Base-by-base conservation (phyloP, 2,113 vertebrate genomes). In the Theristicus caerulescens region DNA sequence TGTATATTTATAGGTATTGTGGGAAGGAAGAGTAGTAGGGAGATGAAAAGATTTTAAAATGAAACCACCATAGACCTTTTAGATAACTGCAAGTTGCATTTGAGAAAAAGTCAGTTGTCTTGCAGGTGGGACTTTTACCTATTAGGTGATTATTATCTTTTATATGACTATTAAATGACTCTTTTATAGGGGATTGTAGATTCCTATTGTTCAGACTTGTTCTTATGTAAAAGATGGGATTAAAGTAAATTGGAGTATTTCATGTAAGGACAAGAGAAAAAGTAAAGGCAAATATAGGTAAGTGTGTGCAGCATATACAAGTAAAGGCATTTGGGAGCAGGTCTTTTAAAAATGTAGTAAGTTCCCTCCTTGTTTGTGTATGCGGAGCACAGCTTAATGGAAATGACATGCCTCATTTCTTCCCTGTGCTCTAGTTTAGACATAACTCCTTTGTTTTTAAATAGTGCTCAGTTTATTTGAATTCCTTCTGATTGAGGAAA, bases 401-500 rank as follows among this genome's bases (percentile, higher is more conserved):
- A 84, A 86, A 88, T 90, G 18, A 66, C 55, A 92, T 26, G 80
- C 51, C 82, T 94, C 64, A 77, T 90, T 96, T 92, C 86, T 86
- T 93, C 32, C 34, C 34, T 69, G 59, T 67, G 42, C 24, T 91
- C 29, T 32, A 58, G 46, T 67, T 95, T 55, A 90, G 32, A 62
- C 34, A 25, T 11, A 93, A 57, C 7, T 87, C 27, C 16, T 90
- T 36, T 71, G 54, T 58, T 86, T 94, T 93, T 86, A 88, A 83
- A 78, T 44, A 86, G 24, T 20, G 13, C 38, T 93, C 65, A 20
- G 52, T 59, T 88, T 81, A 55, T 83, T 78, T 90, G 8, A 94
- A 90, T 84, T 81, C 40, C 9, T 86, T 78, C 64, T 93, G 76
- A 64, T 1, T 64, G 27, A 88, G 1, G 31, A 88, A 93, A 90